Base-by-base conservation (phyloP, 1,140 invertebrate genomes). In the Asbolus verrucosus region DNA sequence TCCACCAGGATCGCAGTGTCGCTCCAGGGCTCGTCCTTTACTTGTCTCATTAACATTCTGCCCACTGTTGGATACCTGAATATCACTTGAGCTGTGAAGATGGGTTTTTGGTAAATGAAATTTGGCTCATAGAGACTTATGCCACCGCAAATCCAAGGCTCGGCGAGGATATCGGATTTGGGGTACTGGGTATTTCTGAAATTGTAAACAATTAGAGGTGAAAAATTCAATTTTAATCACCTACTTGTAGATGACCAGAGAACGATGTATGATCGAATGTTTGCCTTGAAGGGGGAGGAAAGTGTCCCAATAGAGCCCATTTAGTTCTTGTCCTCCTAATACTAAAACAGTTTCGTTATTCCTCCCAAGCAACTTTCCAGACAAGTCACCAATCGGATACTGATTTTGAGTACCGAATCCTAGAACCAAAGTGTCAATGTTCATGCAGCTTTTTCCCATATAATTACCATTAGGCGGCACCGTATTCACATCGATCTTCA, bases 51-150 rank as follows among this genome's bases (percentile, higher is more conserved):
- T 13, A 96, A 83, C 43, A 97, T 89, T 70, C 89, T 84, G 0
- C 96, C 95, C 6, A 95, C 94, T 9, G 97, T 86, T 0, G 95
- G 96, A 85, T 95, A 98, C 1, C 91, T 85, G 75, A 91, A 91
- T 14, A 90, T 83, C 0, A 90, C 90, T 84, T 92, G 85, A 0
- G 91, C 91, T 0, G 91, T 92, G 21, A 86, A 83, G 82, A 93
- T 89, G 63, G 86, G 86, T 46, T 89, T 88, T 81, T 92, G 90
- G 72, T 89, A 89, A 50, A 86, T 80, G n/a, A 87, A 88, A 72
- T 89, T 85, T 1, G 81, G 80, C 73, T 88, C 84, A 77, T 92
- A 92, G 19, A 87, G 84, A 2, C 83, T 80, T 11, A 94, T 83
- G 1, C 85, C 85, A 5, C 87, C 86, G 74, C 92, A 94, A 5